Evolutionary conservation across 1,140 invertebrate genomes (phyloP).

Genomic region (Elysia chlorotica): DNA sequence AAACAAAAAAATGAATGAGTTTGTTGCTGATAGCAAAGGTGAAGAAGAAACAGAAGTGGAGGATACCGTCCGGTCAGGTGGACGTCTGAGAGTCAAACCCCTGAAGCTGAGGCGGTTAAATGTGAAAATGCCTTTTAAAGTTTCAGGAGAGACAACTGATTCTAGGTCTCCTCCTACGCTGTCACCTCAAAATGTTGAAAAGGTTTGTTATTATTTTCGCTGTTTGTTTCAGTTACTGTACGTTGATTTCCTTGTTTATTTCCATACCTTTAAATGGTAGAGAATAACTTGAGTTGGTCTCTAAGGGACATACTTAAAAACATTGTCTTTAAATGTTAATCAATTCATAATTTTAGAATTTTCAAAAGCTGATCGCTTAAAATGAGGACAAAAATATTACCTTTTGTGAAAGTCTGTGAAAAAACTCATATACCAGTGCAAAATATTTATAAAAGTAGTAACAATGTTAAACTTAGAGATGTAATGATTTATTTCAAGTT

Average conservation of each 20-base stretch:
- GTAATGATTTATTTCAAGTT: background rate
- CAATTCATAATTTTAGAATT: background rate
- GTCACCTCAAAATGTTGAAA: background rate
- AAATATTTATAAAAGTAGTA: background rate
- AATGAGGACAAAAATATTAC: background rate
- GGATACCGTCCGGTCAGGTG: background rate
- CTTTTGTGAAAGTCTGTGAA: background rate
- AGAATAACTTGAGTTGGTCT: too few species aligned
- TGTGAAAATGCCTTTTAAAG: slow-evolving; percentile 19
- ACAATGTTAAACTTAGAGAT: background rate
- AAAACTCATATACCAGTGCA: background rate
- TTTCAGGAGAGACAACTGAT: background rate
- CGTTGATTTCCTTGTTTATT: background rate
- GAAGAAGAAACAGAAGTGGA: background rate
- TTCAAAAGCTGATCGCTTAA: background rate
- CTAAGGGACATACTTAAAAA: background rate
- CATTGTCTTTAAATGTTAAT: background rate
- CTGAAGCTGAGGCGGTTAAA: slow-evolving; percentile 20
- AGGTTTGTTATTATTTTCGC: background rate
- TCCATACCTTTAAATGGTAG: background rate
- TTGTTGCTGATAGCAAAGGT: background rate
- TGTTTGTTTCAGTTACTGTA: background rate
- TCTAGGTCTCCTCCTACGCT: slow-evolving; percentile 1
- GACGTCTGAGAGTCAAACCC: slow-evolving; percentile 1
- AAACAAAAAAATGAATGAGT: slow-evolving; percentile 14